Evolutionary conservation across 2,888 invertebrate genomes (phyloP).

Genomic region (Teleogryllus oceanicus): DNA sequence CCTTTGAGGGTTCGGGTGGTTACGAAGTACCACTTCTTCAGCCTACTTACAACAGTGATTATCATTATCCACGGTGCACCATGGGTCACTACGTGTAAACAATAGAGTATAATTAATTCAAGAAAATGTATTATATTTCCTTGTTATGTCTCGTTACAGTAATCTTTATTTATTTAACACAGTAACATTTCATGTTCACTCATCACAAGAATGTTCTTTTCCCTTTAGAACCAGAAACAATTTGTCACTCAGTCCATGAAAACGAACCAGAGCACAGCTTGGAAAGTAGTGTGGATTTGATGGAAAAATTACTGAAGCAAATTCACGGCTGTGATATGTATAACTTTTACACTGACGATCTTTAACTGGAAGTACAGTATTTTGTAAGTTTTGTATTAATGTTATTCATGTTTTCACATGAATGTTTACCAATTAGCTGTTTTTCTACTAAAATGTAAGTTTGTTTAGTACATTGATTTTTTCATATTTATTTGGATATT

Average conservation of each 20-base stretch:
- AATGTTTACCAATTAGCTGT: too few species aligned
- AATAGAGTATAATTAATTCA: background rate
- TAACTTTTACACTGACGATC: conserved; percentile 27
- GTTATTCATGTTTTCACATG: too few species aligned
- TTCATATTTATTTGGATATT: too few species aligned
- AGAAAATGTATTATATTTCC: conserved; percentile 1
- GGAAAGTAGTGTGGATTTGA: conserved; percentile 25
- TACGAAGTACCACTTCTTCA: conserved; percentile 25
- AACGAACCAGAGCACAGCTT: conserved; percentile 1
- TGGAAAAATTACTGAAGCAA: conserved; percentile 29
- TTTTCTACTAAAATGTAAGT: too few species aligned
- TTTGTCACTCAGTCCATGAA: conserved; percentile 22
- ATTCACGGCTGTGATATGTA: conserved; percentile 34
- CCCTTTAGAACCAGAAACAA: conserved; percentile 26
- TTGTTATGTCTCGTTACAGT: background rate
- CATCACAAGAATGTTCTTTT: conserved; percentile 28
- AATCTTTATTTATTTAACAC: conserved; percentile 4
- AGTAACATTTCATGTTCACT: background rate
- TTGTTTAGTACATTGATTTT: too few species aligned
- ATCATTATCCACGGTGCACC: conserved; percentile 62
- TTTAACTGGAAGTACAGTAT: conserved; percentile 9
- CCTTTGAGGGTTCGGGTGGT: conserved; percentile 23
- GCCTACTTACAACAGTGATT: conserved; percentile 44
- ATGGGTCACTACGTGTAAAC: conserved; percentile 62
- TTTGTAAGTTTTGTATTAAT: background rate